These are phyloP conservation scores for Lophura nycthemera DNA, from an alignment of 2,113 vertebrate genomes.

Conservation along the genomic window DNA sequence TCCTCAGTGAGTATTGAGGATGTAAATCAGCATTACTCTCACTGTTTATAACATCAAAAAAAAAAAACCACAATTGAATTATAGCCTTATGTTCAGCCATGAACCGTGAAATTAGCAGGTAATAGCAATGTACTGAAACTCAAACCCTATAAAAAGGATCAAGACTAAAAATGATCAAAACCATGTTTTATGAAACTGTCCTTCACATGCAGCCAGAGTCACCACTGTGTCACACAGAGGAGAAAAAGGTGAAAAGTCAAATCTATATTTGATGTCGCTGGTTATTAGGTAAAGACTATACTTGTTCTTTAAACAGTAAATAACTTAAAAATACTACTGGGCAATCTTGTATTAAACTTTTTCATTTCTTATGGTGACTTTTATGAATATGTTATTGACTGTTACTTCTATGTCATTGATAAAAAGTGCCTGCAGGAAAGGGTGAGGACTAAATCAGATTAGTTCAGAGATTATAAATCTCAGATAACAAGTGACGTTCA, in stretches of 20 bases:
- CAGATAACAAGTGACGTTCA: background rate
- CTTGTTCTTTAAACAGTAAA: background rate
- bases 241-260: background rate
- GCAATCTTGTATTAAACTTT: background rate
- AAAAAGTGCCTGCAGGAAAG: background rate
- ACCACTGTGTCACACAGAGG: background rate
- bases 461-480: background rate
- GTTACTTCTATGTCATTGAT: background rate
- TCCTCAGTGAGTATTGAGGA: constrained; percentile 55
- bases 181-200: background rate
- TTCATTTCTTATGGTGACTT: background rate
- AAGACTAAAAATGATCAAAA: constrained; percentile 36
- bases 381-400: background rate
- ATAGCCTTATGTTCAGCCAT: constrained; percentile 69
- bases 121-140: constrained; percentile 59
- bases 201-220: background rate
- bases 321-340: background rate
- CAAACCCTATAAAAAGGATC: constrained; percentile 34
- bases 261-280: background rate
- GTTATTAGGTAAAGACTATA: background rate
- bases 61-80: constrained; percentile 72
- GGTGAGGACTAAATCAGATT: background rate
- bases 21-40: constrained; percentile 61
- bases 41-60: constrained; percentile 62
- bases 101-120: constrained; percentile 76